phyloP scores from a whole-genome alignment of 2,888 invertebrate genomes.

The Tanypteryx hageni region DNA sequence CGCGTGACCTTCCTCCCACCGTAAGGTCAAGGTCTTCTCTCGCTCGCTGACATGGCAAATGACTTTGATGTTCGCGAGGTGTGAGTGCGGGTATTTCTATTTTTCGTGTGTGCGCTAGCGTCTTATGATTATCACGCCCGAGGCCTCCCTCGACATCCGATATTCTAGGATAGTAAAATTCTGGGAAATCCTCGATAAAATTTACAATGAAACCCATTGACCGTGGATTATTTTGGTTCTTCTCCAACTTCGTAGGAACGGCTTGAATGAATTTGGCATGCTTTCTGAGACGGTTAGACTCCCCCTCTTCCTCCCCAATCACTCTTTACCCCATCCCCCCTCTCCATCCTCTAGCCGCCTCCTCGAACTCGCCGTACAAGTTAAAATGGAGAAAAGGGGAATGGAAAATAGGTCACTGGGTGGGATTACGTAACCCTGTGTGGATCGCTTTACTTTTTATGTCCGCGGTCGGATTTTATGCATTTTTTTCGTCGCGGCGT shows the following conservation, averaged over 20 bases:
- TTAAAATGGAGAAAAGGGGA: neutral
- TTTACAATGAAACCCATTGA: neutral
- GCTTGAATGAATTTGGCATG: neutral
- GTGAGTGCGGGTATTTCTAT: too few species aligned
- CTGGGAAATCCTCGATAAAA: neutral
- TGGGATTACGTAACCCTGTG: neutral
- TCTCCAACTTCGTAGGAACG: neutral
- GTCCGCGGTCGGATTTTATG: neutral
- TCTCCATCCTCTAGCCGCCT: neutral
- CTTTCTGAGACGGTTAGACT: neutral
- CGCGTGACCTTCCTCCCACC: too few species aligned
- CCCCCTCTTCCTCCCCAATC: too few species aligned
- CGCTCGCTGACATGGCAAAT: too few species aligned
- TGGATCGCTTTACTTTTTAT: too few species aligned
- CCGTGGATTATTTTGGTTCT: neutral
- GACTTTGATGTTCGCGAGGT: too few species aligned
- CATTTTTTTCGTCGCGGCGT: neutral
- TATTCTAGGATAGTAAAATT: neutral
- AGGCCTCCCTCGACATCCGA: too few species aligned
- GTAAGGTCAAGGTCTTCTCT: too few species aligned
- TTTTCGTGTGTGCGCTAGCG: too few species aligned
- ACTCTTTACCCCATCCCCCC: neutral
- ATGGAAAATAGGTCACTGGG: neutral
- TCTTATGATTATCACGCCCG: too few species aligned
- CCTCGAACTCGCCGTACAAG: neutral